Evolutionary conservation across 2,888 invertebrate species (phyloP).

Genomic region (Drosophila atripex): DNA sequence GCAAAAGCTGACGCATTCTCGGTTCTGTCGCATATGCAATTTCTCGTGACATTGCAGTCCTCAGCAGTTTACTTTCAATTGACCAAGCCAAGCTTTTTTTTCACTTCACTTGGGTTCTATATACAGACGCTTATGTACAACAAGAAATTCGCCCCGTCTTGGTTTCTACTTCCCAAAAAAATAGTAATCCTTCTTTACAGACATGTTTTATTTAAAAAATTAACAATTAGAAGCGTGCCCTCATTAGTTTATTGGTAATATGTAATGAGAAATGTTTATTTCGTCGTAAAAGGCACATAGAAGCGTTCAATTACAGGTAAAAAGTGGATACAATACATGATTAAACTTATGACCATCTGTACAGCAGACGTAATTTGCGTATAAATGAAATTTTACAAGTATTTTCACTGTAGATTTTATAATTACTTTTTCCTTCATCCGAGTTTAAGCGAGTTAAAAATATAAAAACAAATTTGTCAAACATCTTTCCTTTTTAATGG

Average conservation of each 20-base stretch:
- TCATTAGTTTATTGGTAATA: not conserved
- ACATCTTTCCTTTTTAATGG: not conserved
- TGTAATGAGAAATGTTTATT: not conserved
- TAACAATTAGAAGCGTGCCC: not conserved
- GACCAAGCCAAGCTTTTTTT: slow-evolving; percentile 31
- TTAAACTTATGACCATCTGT: slow-evolving; percentile 17
- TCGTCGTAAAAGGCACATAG: not conserved
- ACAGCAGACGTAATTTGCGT: slow-evolving; percentile 1
- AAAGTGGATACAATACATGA: not conserved
- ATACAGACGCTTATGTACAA: slow-evolving; percentile 6
- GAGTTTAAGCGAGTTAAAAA: not conserved
- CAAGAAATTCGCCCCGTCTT: not conserved
- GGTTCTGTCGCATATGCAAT: slow-evolving; percentile 66
- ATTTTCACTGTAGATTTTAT: not conserved
- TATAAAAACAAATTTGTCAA: not conserved
- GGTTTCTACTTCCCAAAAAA: not conserved
- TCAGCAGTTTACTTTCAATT: slow-evolving; percentile 61
- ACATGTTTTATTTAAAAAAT: not conserved
- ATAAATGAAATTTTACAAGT: not conserved
- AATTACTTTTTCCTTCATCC: not conserved
- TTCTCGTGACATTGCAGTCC: slow-evolving; percentile 71
- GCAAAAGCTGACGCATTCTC: slow-evolving; percentile 51
- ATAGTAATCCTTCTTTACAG: too few relatives aligned
- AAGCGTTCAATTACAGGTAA: not conserved
- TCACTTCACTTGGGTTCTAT: not conserved